Evolutionary conservation across 2,888 invertebrate genomes (phyloP), one percentile per base, ranked within the genome.

Genomic region (Ophion ellenae): DNA sequence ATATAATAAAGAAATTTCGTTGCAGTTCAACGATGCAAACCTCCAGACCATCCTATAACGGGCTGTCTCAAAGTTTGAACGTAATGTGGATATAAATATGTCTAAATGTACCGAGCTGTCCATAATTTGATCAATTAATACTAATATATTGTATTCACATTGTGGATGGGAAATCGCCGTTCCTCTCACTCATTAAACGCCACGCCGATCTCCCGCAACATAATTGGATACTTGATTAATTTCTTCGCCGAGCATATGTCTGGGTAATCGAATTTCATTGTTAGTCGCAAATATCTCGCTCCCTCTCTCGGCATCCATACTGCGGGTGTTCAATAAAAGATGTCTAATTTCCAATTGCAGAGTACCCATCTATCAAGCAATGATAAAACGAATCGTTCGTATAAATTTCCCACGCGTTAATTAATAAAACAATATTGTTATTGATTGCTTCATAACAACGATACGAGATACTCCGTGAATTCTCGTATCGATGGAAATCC

Each of bases 181-280:
- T 77, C n/a, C 28, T 20, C 59, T 6, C 47, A 36, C 20, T 45
- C 61, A 24, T 40, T 36, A 14, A 71, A 40, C 24, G 40, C 45
- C 28, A 69, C 53, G 17, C 70, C 85, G 77, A 85, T 83, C 47
- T 69, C 45, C 28, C 32, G 57, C 66, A 76, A 77, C 53, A 14
- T 85, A 85, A 85, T 85, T 80, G 85, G 85, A 20, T 77, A 76
- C 76, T 77, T 83, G 61, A 83, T 85, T 71, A 83, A 83, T 83
- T 76, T 71, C 61, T 45, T 28, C 70, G 14, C 53, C 28, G n/a
- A 20, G 36, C 61, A 45, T 71, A 76, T 53, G 70, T 79, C 75
- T 70, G 45, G 66, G 66, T 85, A 83, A 85, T 85, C 76, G 85
- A 85, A 76, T 83, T 83, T 73, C 75, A 77, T 61, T 80, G 82